Evolutionary conservation across 2,888 invertebrate species (phyloP).

Genomic region (Phrixothrix hirtus): DNA sequence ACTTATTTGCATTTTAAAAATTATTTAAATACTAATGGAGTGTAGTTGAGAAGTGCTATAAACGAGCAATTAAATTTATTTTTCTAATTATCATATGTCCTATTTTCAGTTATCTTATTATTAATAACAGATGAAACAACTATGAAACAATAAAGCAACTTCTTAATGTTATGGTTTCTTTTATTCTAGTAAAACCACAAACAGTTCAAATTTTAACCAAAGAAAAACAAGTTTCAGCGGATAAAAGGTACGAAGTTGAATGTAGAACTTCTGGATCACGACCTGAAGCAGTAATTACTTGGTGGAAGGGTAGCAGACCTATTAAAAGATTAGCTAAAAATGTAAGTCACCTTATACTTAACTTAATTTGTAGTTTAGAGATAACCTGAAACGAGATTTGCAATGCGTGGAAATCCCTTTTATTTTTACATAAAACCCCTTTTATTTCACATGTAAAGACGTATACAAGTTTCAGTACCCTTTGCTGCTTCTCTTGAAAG

Average conservation of each 20-base stretch:
- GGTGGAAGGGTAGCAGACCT: slow-evolving; percentile 87
- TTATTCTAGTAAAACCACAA: slow-evolving; percentile 81
- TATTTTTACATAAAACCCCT: slow-evolving; percentile 15
- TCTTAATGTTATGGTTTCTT: too few species aligned
- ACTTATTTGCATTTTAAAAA: too few species aligned
- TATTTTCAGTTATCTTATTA: too few species aligned
- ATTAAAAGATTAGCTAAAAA: slow-evolving; percentile 79
- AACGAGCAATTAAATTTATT: too few species aligned
- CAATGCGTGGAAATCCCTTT: slow-evolving; percentile 1
- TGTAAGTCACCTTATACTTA: slow-evolving; percentile 65
- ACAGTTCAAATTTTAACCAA: slow-evolving; percentile 82
- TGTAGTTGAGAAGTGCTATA: too few species aligned
- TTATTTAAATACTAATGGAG: too few species aligned
- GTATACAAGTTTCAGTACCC: slow-evolving; percentile 13
- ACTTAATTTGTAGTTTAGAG: too few species aligned
- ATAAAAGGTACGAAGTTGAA: slow-evolving; percentile 84
- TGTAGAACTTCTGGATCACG: slow-evolving; percentile 85
- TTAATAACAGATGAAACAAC: too few species aligned
- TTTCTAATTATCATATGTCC: too few species aligned
- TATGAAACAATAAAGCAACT: too few species aligned
- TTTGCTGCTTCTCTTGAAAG: slow-evolving; percentile 11
- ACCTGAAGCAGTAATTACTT: slow-evolving; percentile 82
- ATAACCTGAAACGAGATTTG: too few species aligned
- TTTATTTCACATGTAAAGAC: slow-evolving; percentile 12
- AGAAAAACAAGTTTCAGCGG: slow-evolving; percentile 81